These are phyloP conservation scores for Danio aesculapii DNA, from an alignment of 2,797 vertebrate species.

Conservation along the genomic window DNA sequence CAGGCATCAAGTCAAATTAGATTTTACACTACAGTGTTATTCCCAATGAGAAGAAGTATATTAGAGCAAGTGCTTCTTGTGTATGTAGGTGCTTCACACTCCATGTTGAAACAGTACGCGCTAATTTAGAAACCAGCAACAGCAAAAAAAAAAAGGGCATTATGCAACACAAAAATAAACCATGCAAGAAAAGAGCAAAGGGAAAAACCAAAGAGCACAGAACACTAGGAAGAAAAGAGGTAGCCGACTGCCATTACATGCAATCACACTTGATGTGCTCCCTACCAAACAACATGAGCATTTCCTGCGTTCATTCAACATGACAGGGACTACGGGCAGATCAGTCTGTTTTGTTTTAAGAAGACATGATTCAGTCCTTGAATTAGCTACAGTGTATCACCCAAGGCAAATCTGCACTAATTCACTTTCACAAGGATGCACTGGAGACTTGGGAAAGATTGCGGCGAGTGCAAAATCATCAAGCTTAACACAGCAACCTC, in stretches of 20 bases:
- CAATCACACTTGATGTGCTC: conserved; percentile 39
- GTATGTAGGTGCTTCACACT: neutral
- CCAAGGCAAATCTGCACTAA: conserved; percentile 41
- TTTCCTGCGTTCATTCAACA: conserved; percentile 29
- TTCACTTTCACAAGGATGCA: conserved; percentile 46
- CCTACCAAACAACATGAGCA: conserved; percentile 29
- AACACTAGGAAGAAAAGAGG: conserved; percentile 12
- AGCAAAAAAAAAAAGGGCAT: conserved; percentile 8
- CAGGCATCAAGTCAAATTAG: neutral
- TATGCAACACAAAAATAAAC: conserved; percentile 35
- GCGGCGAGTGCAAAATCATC: neutral
- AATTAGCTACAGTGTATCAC: conserved; percentile 36
- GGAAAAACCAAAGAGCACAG: neutral
- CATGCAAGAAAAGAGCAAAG: conserved; percentile 20
- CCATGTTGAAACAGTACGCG: neutral
- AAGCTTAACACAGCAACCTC: conserved; percentile 5
- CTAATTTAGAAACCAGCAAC: neutral
- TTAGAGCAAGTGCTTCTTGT: neutral
- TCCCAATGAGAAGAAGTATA: neutral
- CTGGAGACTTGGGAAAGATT: conserved; percentile 28
- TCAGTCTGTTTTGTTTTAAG: conserved; percentile 48
- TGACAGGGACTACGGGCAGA: conserved; percentile 44
- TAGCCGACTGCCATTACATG: conserved; percentile 33
- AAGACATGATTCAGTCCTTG: conserved; percentile 38
- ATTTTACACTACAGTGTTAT: neutral